Conservation (phyloP, 2,888 invertebrate genomes). For the Apamea crenata region DNA sequence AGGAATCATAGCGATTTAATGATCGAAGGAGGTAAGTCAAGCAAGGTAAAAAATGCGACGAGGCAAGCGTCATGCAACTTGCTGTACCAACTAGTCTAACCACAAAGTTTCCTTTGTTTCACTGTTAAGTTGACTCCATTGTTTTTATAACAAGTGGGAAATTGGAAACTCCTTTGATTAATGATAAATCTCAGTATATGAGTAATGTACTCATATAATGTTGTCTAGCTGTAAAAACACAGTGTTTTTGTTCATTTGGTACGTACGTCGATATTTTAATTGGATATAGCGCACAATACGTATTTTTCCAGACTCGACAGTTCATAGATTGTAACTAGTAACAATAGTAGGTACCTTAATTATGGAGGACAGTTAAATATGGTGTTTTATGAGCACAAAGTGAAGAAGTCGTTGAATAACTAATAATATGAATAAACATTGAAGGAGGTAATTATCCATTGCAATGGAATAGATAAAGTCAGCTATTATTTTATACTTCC, state of each 20-base stretch:
- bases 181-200: slow-evolving; percentile 30
- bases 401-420: background rate
- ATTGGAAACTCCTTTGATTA: slow-evolving; percentile 47
- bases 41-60: slow-evolving; percentile 32
- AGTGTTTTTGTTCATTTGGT: slow-evolving; percentile 16
- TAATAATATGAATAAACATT: slow-evolving; percentile 5
- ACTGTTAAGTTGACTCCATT: slow-evolving; percentile 37
- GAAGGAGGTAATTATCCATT: slow-evolving; percentile 23
- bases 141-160: slow-evolving; percentile 50
- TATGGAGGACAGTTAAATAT: background rate
- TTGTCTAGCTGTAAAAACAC: slow-evolving; percentile 5
- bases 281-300: slow-evolving; percentile 3
- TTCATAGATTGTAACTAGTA: background rate
- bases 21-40: slow-evolving; percentile 27
- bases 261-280: slow-evolving; percentile 37
- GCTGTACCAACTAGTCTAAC: slow-evolving; percentile 4
- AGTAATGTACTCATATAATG: slow-evolving; percentile 22
- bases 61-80: slow-evolving; percentile 27
- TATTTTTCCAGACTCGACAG: background rate
- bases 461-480: slow-evolving; percentile 26
- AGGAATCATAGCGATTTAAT: slow-evolving; percentile 22
- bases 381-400: slow-evolving; percentile 1
- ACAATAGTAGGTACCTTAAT: background rate
- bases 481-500: slow-evolving; percentile 36
- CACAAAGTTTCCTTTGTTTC: slow-evolving; percentile 47